Conservation (phyloP, 1,140 invertebrate species). For the Pachyrhynchus sulphureomaculatus region DNA sequence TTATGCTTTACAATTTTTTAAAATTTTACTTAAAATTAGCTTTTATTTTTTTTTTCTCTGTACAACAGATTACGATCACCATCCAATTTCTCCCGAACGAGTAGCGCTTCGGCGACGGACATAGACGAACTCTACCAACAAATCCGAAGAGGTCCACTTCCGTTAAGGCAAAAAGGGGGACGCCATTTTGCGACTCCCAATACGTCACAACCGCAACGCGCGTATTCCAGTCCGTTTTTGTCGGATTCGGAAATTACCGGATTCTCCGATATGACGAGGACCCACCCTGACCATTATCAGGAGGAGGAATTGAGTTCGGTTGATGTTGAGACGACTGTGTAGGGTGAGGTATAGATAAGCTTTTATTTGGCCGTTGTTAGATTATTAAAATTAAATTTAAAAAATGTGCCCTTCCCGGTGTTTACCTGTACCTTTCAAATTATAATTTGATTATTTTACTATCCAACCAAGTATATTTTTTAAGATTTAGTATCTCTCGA, state of each 20-base stretch:
- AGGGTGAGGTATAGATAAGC: conserved; percentile 15
- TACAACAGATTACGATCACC: conserved; percentile 16
- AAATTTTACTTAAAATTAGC: too few species aligned
- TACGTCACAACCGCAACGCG: conserved; percentile 3
- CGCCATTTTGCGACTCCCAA: not conserved
- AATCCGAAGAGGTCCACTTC: conserved; percentile 50
- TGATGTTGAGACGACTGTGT: conserved; percentile 47
- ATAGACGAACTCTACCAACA: conserved; percentile 61
- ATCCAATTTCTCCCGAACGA: conserved; percentile 36
- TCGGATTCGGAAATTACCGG: conserved; percentile 47
- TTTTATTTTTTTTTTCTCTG: too few species aligned
- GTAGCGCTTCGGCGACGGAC: conserved; percentile 55
- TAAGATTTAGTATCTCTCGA: not conserved
- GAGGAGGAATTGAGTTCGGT: conserved; percentile 26
- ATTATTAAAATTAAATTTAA: too few species aligned
- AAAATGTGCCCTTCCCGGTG: too few species aligned
- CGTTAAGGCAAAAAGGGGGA: conserved; percentile 5
- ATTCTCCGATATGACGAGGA: not conserved
- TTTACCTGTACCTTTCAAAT: too few species aligned
- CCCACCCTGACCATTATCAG: not conserved
- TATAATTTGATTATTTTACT: too few species aligned
- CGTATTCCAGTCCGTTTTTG: conserved; percentile 41
- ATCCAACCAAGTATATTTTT: too few species aligned
- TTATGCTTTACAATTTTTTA: too few species aligned
- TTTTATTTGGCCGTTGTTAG: not conserved